phyloP scores from a whole-genome alignment of 1,140 invertebrate species.

The Lepidurus arcticus region DNA sequence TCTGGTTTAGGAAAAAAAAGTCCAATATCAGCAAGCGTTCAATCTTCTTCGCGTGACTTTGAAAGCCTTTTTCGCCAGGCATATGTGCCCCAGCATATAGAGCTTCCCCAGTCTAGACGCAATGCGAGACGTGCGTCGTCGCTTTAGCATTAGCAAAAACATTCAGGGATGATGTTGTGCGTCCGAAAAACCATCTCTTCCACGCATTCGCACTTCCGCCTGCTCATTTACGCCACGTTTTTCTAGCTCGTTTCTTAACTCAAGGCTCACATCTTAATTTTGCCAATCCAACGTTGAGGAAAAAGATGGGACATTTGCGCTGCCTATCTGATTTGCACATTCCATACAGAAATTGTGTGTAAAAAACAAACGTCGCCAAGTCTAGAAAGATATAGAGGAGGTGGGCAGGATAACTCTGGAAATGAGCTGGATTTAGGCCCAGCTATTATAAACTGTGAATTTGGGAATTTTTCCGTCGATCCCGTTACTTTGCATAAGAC shows the following conservation, averaged over 20 bases:
- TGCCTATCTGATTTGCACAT: no score
- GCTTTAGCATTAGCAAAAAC: constrained; percentile 7
- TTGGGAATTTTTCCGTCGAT: no score
- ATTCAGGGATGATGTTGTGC: neutral
- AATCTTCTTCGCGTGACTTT: neutral
- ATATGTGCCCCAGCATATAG: neutral
- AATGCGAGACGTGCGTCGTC: constrained; percentile 11
- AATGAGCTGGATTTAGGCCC: no score
- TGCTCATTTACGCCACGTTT: neutral
- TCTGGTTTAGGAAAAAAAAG: neutral
- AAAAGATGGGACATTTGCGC: no score
- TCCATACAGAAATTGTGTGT: no score
- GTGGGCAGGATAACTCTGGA: no score
- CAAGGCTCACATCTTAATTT: no score
- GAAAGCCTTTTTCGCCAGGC: neutral
- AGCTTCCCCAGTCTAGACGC: neutral
- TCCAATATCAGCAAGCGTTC: neutral
- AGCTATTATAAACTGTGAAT: no score
- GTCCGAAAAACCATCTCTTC: neutral
- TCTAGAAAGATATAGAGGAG: no score
- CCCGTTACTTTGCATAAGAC: neutral
- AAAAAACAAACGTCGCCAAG: no score
- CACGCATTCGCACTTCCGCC: constrained; percentile 16
- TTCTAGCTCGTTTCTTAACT: no score
- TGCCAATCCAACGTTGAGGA: no score